These are phyloP conservation scores for Sinhomidia bicolor DNA, from an alignment of 2,888 invertebrate species.

Conservation along the genomic window DNA sequence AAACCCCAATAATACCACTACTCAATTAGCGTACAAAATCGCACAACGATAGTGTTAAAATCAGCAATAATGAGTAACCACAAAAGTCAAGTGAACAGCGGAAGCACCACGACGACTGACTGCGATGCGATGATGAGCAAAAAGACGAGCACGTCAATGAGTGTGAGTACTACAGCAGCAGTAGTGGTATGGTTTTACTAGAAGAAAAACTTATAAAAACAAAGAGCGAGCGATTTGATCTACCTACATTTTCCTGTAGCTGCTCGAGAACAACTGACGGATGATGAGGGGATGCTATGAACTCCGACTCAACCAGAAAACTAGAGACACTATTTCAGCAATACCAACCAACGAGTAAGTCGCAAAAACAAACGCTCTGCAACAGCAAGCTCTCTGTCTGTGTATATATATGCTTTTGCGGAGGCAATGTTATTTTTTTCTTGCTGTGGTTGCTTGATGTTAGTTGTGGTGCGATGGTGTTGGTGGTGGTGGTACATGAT, in stretches of 20 bases:
- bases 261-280: slow-evolving; percentile 44
- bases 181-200: background rate
- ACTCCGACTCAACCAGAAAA: slow-evolving; percentile 47
- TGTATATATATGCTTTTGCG: background rate
- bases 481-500: background rate
- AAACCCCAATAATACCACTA: slow-evolving; percentile 1
- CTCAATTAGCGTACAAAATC: background rate
- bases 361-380: background rate
- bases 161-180: background rate
- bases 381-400: too few relatives aligned
- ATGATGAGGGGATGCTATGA: slow-evolving; percentile 16
- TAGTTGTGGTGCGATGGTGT: background rate
- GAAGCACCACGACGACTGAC: too few relatives aligned
- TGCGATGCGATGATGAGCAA: too few relatives aligned
- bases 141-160: background rate
- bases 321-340: slow-evolving; percentile 29
- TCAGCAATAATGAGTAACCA: background rate
- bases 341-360: slow-evolving; percentile 5
- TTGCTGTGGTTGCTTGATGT: too few relatives aligned
- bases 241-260: slow-evolving; percentile 32
- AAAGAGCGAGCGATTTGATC: slow-evolving; percentile 31
- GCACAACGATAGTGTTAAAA: slow-evolving; percentile 21
- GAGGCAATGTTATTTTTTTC: background rate
- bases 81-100: background rate
- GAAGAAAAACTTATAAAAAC: background rate